Evolutionary conservation across 53 echinoderm and acorn worm genomes (phyloP), one percentile per base, ranked within the genome.

Genomic region (Crossaster papposus): DNA sequence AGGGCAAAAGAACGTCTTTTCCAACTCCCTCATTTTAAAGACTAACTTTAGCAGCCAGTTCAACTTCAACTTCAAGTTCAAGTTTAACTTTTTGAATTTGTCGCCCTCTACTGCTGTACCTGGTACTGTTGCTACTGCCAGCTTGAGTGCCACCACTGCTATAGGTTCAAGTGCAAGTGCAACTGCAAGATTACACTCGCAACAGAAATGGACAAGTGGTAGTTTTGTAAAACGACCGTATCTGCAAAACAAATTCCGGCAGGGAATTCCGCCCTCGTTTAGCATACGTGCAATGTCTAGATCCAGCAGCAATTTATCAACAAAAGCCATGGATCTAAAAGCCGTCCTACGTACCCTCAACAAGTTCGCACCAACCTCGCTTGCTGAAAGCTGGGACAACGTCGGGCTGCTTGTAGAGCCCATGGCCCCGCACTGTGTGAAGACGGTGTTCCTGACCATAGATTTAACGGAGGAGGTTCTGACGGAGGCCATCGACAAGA

Each of bases 361-460:
- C 50, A 72, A 74, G 17, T 93, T 97, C 91, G 97, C 97, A 14
- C 95, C 97, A 55, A 81, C 83, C 36, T 84, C 81, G 63, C 82
- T 97, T 54, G 97, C 97, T 14, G 95, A 89, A 70, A 90, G 89
- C 70, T 97, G 97, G 97, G 97, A 97, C 90, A 97, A 97, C 55
- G 97, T 97, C 0, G 97, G 97, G 17, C 81, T 97, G 63, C 94
- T 97, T 6, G 95, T 97, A 2, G 95, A 97, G 65, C 97, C 97
- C 22, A 88, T 93, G 2, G 91, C 95, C 22, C 95, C 95, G 9
- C 93, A 94, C 51, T n/a, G 52, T 17, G 95, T 97, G n/a, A 65
- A 72, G 7, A 94, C 79, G 3, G 17, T 97, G 74, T 92, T 95
- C 80, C 78, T 97, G 78, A 95, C 97, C 14, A 97, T 95, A 76